These are phyloP conservation scores for Channa striata DNA, from an alignment of 2,797 vertebrate genomes.

Conservation along the genomic window DNA sequence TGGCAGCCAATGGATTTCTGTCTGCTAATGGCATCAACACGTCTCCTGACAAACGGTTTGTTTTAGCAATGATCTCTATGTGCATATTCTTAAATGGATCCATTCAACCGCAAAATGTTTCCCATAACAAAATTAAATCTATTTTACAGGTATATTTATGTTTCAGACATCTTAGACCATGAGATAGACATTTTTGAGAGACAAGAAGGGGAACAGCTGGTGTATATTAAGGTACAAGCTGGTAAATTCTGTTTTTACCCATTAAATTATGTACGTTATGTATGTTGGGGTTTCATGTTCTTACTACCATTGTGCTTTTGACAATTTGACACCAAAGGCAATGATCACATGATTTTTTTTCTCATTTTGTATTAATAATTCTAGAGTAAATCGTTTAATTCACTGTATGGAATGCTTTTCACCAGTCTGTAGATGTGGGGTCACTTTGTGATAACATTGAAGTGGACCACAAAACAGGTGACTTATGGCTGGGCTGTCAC, in stretches of 20 bases:
- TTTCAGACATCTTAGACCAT: constrained; percentile 72
- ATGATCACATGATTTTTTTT: too few relatives aligned
- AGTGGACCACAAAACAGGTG: constrained; percentile 85
- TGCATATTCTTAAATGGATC: background rate
- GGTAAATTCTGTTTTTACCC: background rate
- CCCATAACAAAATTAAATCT: background rate
- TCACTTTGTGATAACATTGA: constrained; percentile 87
- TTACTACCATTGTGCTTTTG: background rate
- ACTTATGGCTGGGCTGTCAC: constrained; percentile 88
- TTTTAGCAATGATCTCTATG: background rate
- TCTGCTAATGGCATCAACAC: constrained; percentile 90
- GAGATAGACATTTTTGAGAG: constrained; percentile 74
- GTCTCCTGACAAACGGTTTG: constrained; percentile 86
- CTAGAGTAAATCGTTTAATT: background rate
- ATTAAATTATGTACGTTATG: too few relatives aligned
- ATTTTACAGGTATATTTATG: constrained; percentile 76
- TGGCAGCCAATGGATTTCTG: constrained; percentile 84
- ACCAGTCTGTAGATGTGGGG: constrained; percentile 84
- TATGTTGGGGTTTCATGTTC: too few relatives aligned
- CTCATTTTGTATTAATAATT: background rate
- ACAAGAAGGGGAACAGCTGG: constrained; percentile 62
- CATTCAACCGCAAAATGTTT: background rate
- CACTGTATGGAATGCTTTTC: constrained; percentile 5
- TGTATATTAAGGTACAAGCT: constrained; percentile 73
- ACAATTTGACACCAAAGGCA: background rate